Evolutionary conservation across 2,797 vertebrate genomes (phyloP), one percentile per base, ranked within the genome.

Genomic region (Tenualosa ilisha): DNA sequence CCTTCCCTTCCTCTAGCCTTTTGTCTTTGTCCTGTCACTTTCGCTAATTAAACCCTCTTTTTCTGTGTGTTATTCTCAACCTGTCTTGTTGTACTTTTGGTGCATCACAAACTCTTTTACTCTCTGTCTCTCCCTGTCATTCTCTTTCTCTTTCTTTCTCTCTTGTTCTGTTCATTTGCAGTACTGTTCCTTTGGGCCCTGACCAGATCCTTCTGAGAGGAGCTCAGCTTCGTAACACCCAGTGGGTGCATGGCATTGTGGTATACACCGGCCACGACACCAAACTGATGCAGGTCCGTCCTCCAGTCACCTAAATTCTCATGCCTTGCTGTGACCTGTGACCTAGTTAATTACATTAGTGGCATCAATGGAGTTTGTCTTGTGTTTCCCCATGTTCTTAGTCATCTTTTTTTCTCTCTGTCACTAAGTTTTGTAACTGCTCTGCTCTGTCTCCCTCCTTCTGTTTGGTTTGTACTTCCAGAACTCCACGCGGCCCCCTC

Each of bases 231-330:
- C 97, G 98, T 91, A 99, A 99, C 92, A 99, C 98, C 0, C 98
- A 99, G 90, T 99, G 98, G 98, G 94, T 99, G 90, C 97, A 98
- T 0, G 98, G 98, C 56, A 97, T 99, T 75, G 98, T 99, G 87
- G 98, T 99, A 87, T 99, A 99, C 91, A 99, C 98, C 0, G 98
- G 98, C 83, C 98, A 99, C 37, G 98, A 99, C 93, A 99, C 98
- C 88, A 99, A 99, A 91, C 97, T 99, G 87, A 99, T 99, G 98
- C 98, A 99, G 98, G 98, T 98, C 91, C 90, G 88, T 13, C 75
- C 59, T 20, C 11, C 50, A 3, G 63, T 20, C 1, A 8, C 15
- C 17, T 0, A 20, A 85, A n/a, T 5, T 24, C 3, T 82, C 61
- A 79, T 59, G 24, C 3, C 22, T 24, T n/a, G 6, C 22, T 63